Evolutionary conservation across 2,797 vertebrate genomes (phyloP), one percentile per base, ranked within the genome.

Genomic region (Perodicticus potto): DNA sequence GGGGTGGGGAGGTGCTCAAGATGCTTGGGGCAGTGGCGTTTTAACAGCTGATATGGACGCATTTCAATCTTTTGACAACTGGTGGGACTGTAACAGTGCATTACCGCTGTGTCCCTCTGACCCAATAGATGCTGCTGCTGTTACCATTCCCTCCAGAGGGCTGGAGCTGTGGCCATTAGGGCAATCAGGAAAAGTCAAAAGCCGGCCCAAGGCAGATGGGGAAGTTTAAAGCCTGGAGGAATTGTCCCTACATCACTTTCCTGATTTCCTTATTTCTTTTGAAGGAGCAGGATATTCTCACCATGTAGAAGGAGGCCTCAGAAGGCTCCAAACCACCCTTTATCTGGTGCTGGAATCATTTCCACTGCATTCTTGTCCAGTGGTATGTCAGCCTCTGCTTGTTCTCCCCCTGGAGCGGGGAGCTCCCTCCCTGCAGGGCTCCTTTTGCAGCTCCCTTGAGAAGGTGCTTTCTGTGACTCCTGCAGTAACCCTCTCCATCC

Each of bases 91-190:
- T 27, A 10, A 6, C 12, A 22, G 74, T 49, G 49, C 61, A 5
- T 84, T 57, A 59, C 87, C 69, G 92, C 61, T n/a, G 29, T 27
- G 0, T 19, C 25, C 72, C 67, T 45, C 32, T 65, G 57, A 72
- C 82, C 77, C 67, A 11, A 6, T 3, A 7, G 43, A 37, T 59
- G 67, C 72, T 55, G 22, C 2, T 5, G 49, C 7, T 63, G 93
- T 94, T 84, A 86, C 95, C 81, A 22, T 20, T 61, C 45, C 34
- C 65, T 85, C 53, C 16, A 72, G 80, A 81, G 27, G 34, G 25
- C 63, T 69, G 45, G 45, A 73, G 69, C 63, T 40, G 16, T 43
- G 90, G 77, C 45, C 20, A 3, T 27, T 8, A 45, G n/a, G 61
- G 65, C 67, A 74, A 65, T 43, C 57, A 22, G 49, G 80, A 55